Evolutionary conservation across 2,888 invertebrate species (phyloP).

Genomic region (Alcis repandata): DNA sequence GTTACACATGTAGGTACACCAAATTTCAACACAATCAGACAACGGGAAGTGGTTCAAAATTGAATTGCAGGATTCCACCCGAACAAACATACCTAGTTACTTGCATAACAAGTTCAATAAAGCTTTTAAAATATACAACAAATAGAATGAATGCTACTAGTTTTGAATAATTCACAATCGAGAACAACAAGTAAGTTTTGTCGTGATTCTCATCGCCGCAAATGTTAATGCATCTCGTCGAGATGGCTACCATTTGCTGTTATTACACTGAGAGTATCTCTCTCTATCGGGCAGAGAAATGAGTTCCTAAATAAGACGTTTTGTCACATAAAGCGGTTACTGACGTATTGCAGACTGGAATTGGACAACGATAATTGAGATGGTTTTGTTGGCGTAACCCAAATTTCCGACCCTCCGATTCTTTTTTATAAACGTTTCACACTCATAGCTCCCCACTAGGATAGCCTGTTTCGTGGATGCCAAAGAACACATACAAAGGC

Average conservation of each 20-base stretch:
- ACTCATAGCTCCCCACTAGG: too few species aligned
- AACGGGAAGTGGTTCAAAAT: too few species aligned
- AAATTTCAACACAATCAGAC: too few species aligned
- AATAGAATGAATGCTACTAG: background rate
- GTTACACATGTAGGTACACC: too few species aligned
- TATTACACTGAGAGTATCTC: conserved; percentile 74
- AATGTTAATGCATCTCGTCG: conserved; percentile 71
- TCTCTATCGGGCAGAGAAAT: conserved; percentile 73
- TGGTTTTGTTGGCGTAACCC: background rate
- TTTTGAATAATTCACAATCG: conserved; percentile 13
- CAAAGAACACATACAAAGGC: too few species aligned
- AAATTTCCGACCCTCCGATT: too few species aligned
- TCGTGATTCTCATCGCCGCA: conserved; percentile 63
- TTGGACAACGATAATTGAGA: conserved; percentile 12
- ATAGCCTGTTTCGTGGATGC: too few species aligned
- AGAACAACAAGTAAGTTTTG: conserved; percentile 51
- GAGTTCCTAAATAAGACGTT: conserved; percentile 75
- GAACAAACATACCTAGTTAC: too few species aligned
- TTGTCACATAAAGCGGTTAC: conserved; percentile 56
- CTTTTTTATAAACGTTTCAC: too few species aligned
- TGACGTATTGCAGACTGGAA: conserved; percentile 22
- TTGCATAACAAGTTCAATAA: too few species aligned
- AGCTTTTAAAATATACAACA: too few species aligned
- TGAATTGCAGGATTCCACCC: too few species aligned
- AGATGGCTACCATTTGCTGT: conserved; percentile 75